Percentiles rank a stretch among this genome's conserved stretches.
These are phyloP conservation scores for Rugalucina vietnamica DNA, from an alignment of 2,888 invertebrate genomes.

Conservation along the genomic window DNA sequence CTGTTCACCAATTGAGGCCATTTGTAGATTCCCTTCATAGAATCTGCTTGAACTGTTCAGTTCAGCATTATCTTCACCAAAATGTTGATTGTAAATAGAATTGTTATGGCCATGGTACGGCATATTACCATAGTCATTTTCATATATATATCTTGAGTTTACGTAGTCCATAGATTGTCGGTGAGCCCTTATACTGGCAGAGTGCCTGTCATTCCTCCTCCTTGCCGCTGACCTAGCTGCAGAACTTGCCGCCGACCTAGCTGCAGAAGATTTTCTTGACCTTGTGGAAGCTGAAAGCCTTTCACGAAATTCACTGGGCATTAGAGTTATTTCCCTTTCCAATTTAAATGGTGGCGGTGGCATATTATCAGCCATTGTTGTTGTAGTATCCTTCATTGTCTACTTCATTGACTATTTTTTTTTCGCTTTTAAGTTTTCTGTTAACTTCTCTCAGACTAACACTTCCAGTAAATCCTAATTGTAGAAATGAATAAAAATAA, in stretches of 20 bases:
- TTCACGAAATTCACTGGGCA: slow-evolving; percentile 60
- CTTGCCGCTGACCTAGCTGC: slow-evolving; percentile 22
- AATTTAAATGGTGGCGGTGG: slow-evolving; percentile 50
- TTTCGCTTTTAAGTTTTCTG: too few relatives aligned
- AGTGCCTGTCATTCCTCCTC: neutral
- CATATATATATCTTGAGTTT: neutral
- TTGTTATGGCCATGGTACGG: neutral
- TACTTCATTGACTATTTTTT: too few relatives aligned
- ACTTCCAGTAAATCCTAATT: too few relatives aligned
- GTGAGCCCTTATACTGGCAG: neutral
- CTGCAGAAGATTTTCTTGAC: slow-evolving; percentile 42
- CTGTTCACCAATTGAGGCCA: slow-evolving; percentile 2
- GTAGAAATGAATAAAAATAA: too few relatives aligned
- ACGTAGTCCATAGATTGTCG: slow-evolving; percentile 22
- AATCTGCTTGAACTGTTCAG: neutral
- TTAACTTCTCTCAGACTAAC: too few relatives aligned
- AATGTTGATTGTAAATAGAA: neutral
- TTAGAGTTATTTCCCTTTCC: slow-evolving; percentile 57
- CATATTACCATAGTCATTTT: neutral
- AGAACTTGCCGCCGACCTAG: slow-evolving; percentile 14
- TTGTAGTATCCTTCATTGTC: slow-evolving; percentile 47
- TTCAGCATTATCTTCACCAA: neutral
- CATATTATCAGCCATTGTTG: slow-evolving; percentile 32
- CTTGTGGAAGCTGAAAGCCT: slow-evolving; percentile 51
- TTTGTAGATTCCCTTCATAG: neutral